These are phyloP conservation scores for Protobothrops mucrosquamatus DNA, from an alignment of 2,113 vertebrate genomes.

Conservation along the genomic window DNA sequence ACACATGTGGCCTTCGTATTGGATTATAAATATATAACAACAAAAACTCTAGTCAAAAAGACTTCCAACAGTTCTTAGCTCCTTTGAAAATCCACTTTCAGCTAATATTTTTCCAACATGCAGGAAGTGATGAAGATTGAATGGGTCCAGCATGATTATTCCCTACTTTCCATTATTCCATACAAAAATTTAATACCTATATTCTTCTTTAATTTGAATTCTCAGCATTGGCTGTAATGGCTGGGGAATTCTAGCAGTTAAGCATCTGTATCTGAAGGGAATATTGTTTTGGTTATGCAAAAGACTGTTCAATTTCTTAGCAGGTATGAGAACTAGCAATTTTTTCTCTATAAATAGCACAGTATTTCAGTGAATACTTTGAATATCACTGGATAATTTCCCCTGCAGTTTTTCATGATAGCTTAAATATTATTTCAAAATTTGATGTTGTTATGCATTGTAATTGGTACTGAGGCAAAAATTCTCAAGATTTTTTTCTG, in stretches of 20 bases:
- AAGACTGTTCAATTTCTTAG: background rate
- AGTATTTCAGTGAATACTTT: background rate
- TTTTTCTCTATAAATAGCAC: background rate
- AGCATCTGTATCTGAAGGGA: background rate
- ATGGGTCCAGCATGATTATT: background rate
- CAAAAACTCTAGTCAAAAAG: background rate
- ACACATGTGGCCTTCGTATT: background rate
- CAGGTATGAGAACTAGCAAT: background rate
- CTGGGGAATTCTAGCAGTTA: background rate
- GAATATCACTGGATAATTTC: background rate
- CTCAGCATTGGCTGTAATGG: background rate
- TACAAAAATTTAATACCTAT: background rate
- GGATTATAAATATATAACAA: background rate
- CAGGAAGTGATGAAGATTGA: background rate
- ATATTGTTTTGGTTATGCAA: background rate
- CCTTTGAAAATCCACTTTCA: background rate
- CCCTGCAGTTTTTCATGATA: background rate
- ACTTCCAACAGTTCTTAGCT: background rate
- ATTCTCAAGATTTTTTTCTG: background rate
- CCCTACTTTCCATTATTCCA: background rate
- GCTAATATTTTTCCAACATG: background rate
- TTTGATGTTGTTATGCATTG: background rate
- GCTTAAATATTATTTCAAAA: background rate
- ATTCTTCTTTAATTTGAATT: background rate
- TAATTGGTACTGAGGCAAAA: background rate